A percentile compares a stretch with the other conserved stretches of the same genome.
phyloP scores from a whole-genome alignment of 2,113 vertebrate genomes.

The Triplophysa rosa region DNA sequence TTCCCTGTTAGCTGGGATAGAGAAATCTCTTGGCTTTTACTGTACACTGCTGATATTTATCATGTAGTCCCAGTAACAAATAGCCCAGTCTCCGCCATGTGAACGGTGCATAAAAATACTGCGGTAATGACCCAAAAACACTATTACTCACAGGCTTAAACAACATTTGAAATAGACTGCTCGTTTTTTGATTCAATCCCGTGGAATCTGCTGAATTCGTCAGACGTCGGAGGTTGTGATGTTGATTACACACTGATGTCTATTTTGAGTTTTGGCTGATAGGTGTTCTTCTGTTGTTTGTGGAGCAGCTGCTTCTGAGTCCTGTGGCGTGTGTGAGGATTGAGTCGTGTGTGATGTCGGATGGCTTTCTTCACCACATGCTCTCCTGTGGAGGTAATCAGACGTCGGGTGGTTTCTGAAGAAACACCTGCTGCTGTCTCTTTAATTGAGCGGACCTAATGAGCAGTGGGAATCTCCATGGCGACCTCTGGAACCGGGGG shows the following conservation, averaged over 20 bases:
- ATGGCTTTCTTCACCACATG: not conserved
- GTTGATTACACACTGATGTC: not conserved
- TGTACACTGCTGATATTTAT: too few species aligned
- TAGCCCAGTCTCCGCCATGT: too few species aligned
- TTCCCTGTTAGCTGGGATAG: too few species aligned
- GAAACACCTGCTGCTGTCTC: constrained; percentile 55
- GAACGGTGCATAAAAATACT: not conserved
- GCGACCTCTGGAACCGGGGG: not conserved
- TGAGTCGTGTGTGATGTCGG: constrained; percentile 17
- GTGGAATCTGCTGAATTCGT: not conserved
- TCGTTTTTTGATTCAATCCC: not conserved
- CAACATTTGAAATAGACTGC: not conserved
- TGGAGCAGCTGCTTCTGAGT: constrained; percentile 44
- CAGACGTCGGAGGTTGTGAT: constrained; percentile 14
- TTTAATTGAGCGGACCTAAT: constrained; percentile 54
- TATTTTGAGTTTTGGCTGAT: constrained; percentile 13
- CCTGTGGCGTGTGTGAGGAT: constrained; percentile 44
- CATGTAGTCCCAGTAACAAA: too few species aligned
- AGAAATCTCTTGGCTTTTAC: too few species aligned
- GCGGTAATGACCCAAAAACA: not conserved
- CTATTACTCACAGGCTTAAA: not conserved
- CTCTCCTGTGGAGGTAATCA: constrained; percentile 17
- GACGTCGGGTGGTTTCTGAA: constrained; percentile 20
- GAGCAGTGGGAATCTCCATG: constrained; percentile 42
- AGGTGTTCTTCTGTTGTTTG: constrained; percentile 2